Evolutionary conservation across 1,140 invertebrate species (phyloP).

Genomic region (Drosophila obscura): DNA sequence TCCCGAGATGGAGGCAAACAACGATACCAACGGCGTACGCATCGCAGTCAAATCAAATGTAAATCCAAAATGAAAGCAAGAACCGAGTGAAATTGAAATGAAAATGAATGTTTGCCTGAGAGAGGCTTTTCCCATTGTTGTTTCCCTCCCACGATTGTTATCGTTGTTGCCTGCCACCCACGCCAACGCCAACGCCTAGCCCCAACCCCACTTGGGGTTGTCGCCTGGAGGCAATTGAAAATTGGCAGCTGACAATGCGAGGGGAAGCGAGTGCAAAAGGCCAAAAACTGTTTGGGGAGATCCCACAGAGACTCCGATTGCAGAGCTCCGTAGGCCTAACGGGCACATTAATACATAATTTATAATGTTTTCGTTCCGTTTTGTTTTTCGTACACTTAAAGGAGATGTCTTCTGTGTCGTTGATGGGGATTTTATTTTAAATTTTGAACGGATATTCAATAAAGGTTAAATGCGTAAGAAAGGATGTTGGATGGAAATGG

Average conservation of each 20-base stretch:
- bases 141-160: slow-evolving; percentile 35
- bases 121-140: slow-evolving; percentile 33
- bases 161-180: slow-evolving; percentile 32
- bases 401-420: slow-evolving; percentile 39
- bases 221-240: slow-evolving; percentile 70
- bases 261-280: slow-evolving; percentile 26
- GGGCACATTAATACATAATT: slow-evolving; percentile 82
- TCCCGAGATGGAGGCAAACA: slow-evolving; percentile 4
- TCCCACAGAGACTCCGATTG: slow-evolving; percentile 25
- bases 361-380: slow-evolving; percentile 80
- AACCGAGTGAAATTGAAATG: slow-evolving; percentile 78
- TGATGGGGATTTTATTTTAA: slow-evolving; percentile 14
- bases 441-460: slow-evolving; percentile 11
- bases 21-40: slow-evolving; percentile 34
- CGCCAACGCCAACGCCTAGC: slow-evolving; percentile 50
- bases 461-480: slow-evolving; percentile 9
- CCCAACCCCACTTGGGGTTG: slow-evolving; percentile 16
- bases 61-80: slow-evolving; percentile 80
- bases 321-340: slow-evolving; percentile 58
- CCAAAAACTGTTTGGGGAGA: slow-evolving; percentile 29
- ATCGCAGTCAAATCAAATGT: slow-evolving; percentile 78
- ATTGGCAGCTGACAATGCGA: slow-evolving; percentile 73
- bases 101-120: slow-evolving; percentile 61
- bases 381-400: slow-evolving; percentile 55
- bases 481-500: not conserved